Conservation (phyloP, 2,888 invertebrate species). For the Nomada ferruginata region DNA sequence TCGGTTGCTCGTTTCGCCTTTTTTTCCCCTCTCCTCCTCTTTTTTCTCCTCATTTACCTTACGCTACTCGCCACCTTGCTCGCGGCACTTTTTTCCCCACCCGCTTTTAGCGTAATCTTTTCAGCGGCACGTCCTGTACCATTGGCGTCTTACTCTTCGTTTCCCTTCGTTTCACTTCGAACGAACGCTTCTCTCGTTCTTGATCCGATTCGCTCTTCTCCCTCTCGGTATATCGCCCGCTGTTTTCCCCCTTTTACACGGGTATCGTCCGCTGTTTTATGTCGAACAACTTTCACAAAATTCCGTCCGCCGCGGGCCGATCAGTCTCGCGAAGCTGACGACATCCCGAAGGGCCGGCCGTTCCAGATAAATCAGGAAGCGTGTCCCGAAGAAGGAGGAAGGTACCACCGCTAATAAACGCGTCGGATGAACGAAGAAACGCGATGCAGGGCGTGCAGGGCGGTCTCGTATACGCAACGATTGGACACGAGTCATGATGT, state of each 20-base stretch:
- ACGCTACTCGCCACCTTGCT: slow-evolving; percentile 38
- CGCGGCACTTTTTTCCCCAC: slow-evolving; percentile 18
- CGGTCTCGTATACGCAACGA: slow-evolving; percentile 55
- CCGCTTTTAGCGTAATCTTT: neutral
- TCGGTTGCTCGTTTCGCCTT: slow-evolving; percentile 6
- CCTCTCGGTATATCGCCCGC: slow-evolving; percentile 19
- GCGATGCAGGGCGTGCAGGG: slow-evolving; percentile 47
- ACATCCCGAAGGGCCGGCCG: slow-evolving; percentile 39
- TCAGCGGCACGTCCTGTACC: neutral
- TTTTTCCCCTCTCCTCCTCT: neutral
- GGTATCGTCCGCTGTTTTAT: neutral
- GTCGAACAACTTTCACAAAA: neutral
- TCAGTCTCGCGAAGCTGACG: slow-evolving; percentile 23
- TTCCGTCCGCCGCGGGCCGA: neutral
- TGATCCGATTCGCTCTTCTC: neutral
- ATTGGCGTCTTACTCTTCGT: neutral
- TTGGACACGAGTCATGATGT: slow-evolving; percentile 56
- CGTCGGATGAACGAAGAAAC: slow-evolving; percentile 57
- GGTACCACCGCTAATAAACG: slow-evolving; percentile 47
- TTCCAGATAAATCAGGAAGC: slow-evolving; percentile 54
- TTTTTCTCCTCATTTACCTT: neutral
- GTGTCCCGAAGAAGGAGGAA: slow-evolving; percentile 38
- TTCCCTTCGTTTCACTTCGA: neutral
- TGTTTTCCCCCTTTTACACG: slow-evolving; percentile 16
- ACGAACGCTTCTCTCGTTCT: neutral